These are phyloP conservation scores for Odontocerum albicorne DNA, from an alignment of 2,888 invertebrate genomes.

Conservation along the genomic window DNA sequence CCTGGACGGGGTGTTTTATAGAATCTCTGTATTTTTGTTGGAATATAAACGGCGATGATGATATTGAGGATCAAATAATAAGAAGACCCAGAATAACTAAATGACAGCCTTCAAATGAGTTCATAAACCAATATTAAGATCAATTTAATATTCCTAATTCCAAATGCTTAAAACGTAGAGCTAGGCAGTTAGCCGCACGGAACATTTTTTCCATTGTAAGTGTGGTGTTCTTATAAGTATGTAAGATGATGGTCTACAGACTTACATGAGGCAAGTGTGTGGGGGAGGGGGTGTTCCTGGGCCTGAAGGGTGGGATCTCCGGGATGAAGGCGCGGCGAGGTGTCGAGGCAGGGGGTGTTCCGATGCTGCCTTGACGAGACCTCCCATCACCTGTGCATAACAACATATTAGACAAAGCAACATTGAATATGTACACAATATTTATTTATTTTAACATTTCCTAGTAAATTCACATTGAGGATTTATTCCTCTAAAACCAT, in stretches of 20 bases:
- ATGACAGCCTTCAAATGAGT: too few species aligned
- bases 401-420: too few species aligned
- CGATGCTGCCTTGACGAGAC: slow-evolving; percentile 31
- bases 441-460: slow-evolving; percentile 1
- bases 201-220: too few species aligned
- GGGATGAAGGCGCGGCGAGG: slow-evolving; percentile 44
- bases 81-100: too few species aligned
- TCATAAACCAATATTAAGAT: too few species aligned
- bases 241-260: background rate
- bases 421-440: too few species aligned
- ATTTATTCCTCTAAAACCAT: background rate
- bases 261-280: slow-evolving; percentile 29
- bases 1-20: background rate
- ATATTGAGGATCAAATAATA: too few species aligned
- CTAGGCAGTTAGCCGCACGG: too few species aligned
- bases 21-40: too few species aligned
- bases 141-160: too few species aligned
- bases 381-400: slow-evolving; percentile 23
- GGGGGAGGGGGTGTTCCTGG: slow-evolving; percentile 28
- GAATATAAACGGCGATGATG: too few species aligned
- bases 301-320: slow-evolving; percentile 56
- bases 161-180: too few species aligned
- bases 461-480: background rate
- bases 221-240: background rate
- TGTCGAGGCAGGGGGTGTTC: slow-evolving; percentile 30